Base-by-base conservation (phyloP, 2,113 vertebrate species). In the Hippocampus mohnikei region DNA sequence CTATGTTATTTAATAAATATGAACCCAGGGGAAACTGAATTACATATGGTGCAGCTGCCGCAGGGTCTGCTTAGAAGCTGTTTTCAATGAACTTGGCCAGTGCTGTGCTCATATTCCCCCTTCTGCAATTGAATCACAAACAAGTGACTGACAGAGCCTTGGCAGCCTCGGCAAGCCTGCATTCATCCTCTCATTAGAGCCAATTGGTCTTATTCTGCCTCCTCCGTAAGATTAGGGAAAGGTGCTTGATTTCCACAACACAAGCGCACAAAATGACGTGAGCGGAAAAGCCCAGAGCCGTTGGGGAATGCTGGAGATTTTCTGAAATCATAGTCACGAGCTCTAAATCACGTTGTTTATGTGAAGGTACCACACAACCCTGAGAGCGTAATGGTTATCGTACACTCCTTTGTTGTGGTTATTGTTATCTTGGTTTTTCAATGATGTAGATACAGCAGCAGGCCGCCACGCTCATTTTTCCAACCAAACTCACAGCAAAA, bases 71-170 rank as follows among this genome's bases (percentile, higher is more conserved):
- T 48, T 29, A 8, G 18, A 1, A 61, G 78, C 68, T 68, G 70
- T 73, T 70, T 73, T 65, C 55, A 67, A 44, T 90, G 88, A 93
- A 93, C 90, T 91, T 92, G 93, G 90, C 90, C 81, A 5, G 75
- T 52, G 70, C 73, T 87, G 75, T 72, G 69, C 74, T 82, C 76
- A 76, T 82, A 75, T 78, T 85, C 83, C 12, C 23, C 82, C 88
- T 79, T 65, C 72, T n/a, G 73, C 87, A 91, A 55, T 91, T 69
- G 88, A 72, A 86, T 88, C 71, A 41, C 84, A 65, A 73, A 74
- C 77, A 66, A 67, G 67, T 94, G 94, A 95, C 89, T 94, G 95
- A 91, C 94, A 92, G 93, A 90, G 87, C 88, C 86, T 90, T 93
- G 91, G 91, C 90, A 84, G 88, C 68, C 25, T 76, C 66, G 69